Base-by-base conservation (phyloP, 2,797 vertebrate genomes). In the Tokudaia muenninki region DNA sequence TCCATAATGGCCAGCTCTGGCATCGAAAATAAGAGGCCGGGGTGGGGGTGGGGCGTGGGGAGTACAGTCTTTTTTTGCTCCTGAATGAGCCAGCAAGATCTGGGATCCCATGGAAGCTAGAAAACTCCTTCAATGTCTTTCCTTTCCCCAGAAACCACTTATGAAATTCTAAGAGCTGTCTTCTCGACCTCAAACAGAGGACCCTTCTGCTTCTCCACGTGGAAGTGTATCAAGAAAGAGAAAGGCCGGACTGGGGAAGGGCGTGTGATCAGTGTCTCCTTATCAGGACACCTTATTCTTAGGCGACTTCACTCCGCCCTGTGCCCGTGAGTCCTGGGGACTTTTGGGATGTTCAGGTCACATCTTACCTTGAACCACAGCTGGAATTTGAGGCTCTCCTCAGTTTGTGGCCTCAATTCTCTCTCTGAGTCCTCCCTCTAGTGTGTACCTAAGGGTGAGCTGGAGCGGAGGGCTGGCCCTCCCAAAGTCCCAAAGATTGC, bases 1-100 rank as follows among this genome's bases (percentile, higher is more conserved):
- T 98, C 98, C 98, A 98, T 98, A 98, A 98, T 97, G 98, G 98
- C 97, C 97, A 97, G 97, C 98, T 98, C 98, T 98, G 98, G 98
- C 97, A 98, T 97, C 95, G 88, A 98, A 98, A 98, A 98, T 98
- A 98, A 98, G 98, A 97, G 98, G 92, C 97, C 70, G 6, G 7
- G 70, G 8, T 37, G n/a, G 70, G 70, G n/a, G 70, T 10, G 1
- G 67, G 34, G 16, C 31, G 61, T 37, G 70, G 70, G 19, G 70
- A 72, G 67, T 47, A 63, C 22, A 67, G 65, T 61, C 55, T 75
- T 72, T 96, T 93, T 72, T 96, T 94, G 90, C 92, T 97, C 59
- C 44, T 90, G 87, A 91, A 94, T 94, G 93, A 96, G 63, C 70
- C 1, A 2, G 72, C 82, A 72, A 93, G 84, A 92, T 70, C 87